These are phyloP conservation scores for Nemopilema nomurai DNA, from an alignment of 30 jellyfish, hydroid and myxozoan genomes.

Conservation along the genomic window DNA sequence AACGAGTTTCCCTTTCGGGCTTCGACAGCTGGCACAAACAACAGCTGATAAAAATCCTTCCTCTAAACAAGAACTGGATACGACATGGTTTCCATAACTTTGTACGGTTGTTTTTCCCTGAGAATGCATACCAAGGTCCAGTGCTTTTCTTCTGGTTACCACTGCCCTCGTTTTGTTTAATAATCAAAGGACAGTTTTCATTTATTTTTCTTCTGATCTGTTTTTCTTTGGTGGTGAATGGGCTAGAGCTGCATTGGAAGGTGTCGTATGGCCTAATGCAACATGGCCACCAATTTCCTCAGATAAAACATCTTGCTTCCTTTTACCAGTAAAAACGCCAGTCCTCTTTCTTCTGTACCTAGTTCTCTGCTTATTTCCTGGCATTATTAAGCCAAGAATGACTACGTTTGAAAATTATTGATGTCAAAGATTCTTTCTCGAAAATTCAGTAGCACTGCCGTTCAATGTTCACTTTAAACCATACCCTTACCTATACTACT, in stretches of 20 bases:
- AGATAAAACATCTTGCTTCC: not conserved
- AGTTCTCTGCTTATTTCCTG: not conserved
- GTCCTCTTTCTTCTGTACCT: not conserved
- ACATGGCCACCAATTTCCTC: not conserved
- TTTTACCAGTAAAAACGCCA: not conserved
- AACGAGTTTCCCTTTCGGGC: not conserved
- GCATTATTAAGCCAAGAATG: not conserved
- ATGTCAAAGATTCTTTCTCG: not conserved
- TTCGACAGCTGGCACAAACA: not conserved
- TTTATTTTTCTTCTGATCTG: not conserved
- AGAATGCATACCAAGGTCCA: slow-evolving; percentile 1
- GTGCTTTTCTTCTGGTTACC: slow-evolving; percentile 1
- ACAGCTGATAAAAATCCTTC: slow-evolving; percentile 7
- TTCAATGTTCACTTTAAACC: not conserved
- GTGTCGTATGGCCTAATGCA: not conserved
- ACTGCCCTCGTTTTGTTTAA: not conserved
- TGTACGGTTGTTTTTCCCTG: not conserved
- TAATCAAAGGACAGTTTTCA: not conserved
- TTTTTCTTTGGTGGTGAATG: not conserved
- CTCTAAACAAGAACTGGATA: slow-evolving; percentile 5
- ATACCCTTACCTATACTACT: not conserved
- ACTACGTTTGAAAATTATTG: not conserved
- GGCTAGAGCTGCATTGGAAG: not conserved
- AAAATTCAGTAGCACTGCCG: not conserved
- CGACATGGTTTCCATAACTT: not conserved